Conservation (phyloP, 2,888 invertebrate genomes). For the Parapristionchus giblindavisi region DNA sequence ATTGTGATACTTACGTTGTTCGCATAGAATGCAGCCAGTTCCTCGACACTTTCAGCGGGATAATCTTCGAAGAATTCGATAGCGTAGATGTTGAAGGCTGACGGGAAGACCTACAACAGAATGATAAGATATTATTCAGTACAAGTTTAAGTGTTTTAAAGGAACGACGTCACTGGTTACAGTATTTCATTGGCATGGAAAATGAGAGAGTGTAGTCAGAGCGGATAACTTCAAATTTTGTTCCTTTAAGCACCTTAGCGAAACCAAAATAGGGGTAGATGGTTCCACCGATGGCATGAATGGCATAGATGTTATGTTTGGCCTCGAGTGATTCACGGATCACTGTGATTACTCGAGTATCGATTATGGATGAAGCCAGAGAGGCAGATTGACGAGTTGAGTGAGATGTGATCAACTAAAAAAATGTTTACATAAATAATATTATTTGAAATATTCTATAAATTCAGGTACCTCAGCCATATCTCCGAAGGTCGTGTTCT, state of each 20-base stretch:
- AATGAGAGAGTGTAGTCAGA: no score
- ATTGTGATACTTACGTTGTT: slow-evolving; percentile 46
- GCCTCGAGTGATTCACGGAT: slow-evolving; percentile 45
- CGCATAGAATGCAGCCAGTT: slow-evolving; percentile 59
- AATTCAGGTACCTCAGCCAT: slow-evolving; percentile 27
- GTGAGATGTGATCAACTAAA: not conserved
- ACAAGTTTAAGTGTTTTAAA: no score
- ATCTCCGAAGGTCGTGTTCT: slow-evolving; percentile 38
- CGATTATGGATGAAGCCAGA: not conserved
- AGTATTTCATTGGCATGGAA: no score
- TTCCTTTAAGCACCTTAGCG: not conserved
- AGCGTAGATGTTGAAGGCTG: slow-evolving; percentile 57
- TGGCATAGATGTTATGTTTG: slow-evolving; percentile 55
- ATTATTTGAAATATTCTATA: not conserved
- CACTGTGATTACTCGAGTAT: slow-evolving; percentile 41
- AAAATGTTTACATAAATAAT: not conserved
- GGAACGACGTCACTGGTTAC: not conserved
- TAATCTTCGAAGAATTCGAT: slow-evolving; percentile 59
- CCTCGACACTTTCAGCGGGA: slow-evolving; percentile 51
- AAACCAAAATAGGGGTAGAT: slow-evolving; percentile 65
- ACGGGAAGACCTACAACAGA: slow-evolving; percentile 53
- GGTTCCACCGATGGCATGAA: slow-evolving; percentile 67
- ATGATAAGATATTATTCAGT: not conserved
- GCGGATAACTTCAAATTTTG: not conserved
- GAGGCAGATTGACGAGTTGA: not conserved